These are phyloP conservation scores for Gephyroberyx darwinii DNA, from an alignment of 2,797 vertebrate species.

Conservation along the genomic window DNA sequence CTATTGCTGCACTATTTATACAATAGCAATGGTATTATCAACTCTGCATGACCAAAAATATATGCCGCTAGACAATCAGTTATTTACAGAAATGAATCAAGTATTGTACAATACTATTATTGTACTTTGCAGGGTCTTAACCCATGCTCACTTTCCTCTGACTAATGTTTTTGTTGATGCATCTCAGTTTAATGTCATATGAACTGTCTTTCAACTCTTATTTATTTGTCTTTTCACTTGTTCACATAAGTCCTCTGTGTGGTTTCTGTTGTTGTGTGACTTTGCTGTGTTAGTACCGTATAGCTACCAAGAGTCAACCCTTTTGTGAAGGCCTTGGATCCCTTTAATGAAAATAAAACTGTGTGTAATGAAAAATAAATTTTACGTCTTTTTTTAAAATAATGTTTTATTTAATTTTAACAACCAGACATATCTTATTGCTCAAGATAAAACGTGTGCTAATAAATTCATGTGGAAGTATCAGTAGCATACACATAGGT, in stretches of 20 bases:
- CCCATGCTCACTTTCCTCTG: slow-evolving; percentile 63
- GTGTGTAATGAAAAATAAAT: slow-evolving; percentile 57
- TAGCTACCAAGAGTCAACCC: slow-evolving; percentile 79
- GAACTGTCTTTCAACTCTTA: slow-evolving; percentile 67
- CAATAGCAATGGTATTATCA: slow-evolving; percentile 39
- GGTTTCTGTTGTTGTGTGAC: slow-evolving; percentile 68
- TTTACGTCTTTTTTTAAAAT: slow-evolving; percentile 26
- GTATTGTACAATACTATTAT: slow-evolving; percentile 59
- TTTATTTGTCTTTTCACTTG: slow-evolving; percentile 77
- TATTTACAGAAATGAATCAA: slow-evolving; percentile 47
- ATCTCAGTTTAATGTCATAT: slow-evolving; percentile 60
- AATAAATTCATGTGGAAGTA: background rate
- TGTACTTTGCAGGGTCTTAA: slow-evolving; percentile 54
- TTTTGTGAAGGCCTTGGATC: slow-evolving; percentile 82
- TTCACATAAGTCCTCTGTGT: slow-evolving; percentile 72
- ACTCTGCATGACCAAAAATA: slow-evolving; percentile 70
- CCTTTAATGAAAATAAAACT: slow-evolving; percentile 82
- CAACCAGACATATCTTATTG: background rate
- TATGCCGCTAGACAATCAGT: slow-evolving; percentile 70
- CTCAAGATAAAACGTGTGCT: background rate
- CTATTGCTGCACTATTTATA: slow-evolving; percentile 48
- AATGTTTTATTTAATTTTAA: background rate
- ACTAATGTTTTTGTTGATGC: slow-evolving; percentile 64
- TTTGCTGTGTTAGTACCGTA: slow-evolving; percentile 73
- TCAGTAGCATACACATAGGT: background rate